Conservation (phyloP, 2,113 vertebrate species). For the Cryptoleucopteryx plumbea region DNA sequence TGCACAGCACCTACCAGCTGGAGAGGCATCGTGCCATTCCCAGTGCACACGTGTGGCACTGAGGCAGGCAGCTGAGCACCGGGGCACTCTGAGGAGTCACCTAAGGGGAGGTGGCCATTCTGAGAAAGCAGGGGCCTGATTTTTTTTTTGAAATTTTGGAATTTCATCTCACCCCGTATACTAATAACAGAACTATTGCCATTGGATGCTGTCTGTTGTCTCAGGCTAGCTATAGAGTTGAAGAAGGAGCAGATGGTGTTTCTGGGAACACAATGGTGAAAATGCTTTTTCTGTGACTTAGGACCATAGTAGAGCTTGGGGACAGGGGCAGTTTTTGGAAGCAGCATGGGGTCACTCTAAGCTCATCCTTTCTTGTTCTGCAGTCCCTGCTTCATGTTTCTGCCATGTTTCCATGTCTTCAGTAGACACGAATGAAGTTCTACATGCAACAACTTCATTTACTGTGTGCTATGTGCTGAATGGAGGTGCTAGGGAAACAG, state of each 20-base stretch:
- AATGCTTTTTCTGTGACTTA: not conserved
- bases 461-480: not conserved
- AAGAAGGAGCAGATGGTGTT: not conserved
- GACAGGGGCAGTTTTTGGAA: not conserved
- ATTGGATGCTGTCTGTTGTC: not conserved
- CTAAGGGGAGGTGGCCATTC: not conserved
- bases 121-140: not conserved
- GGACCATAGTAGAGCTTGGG: not conserved
- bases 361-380: not conserved
- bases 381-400: not conserved
- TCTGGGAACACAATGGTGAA: not conserved
- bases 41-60: accelerated
- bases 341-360: not conserved
- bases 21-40: not conserved
- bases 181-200: not conserved
- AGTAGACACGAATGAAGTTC: not conserved
- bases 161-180: not conserved
- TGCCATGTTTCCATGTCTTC: not conserved
- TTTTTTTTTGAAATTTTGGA: not conserved
- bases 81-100: not conserved
- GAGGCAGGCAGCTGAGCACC: not conserved
- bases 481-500: not conserved
- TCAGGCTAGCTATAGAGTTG: not conserved
- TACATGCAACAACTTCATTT: not conserved
- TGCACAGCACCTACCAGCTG: not conserved